Evolutionary conservation across 2,888 invertebrate genomes (phyloP).

Genomic region (Diabrotica balteata): DNA sequence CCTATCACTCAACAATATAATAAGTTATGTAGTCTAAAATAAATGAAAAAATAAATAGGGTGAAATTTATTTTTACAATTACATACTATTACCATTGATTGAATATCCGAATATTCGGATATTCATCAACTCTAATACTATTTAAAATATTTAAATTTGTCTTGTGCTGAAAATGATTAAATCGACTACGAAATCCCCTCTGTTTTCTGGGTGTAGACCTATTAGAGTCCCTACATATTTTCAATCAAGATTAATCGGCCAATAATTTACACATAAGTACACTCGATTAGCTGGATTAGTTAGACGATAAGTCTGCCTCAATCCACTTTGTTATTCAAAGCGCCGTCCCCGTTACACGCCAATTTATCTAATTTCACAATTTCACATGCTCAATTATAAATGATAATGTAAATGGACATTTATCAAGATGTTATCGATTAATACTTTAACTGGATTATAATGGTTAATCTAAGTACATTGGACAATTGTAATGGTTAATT

Average conservation of each 20-base stretch:
- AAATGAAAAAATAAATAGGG: no score
- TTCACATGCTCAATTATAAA: conserved; percentile 34
- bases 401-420: conserved; percentile 30
- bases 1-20: no score
- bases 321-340: conserved; percentile 37
- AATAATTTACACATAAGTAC: conserved; percentile 40
- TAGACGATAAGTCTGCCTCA: conserved; percentile 37
- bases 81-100: no score
- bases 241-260: conserved; percentile 40
- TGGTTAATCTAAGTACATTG: conserved; percentile 1
- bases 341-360: conserved; percentile 29
- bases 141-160: no score
- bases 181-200: not conserved
- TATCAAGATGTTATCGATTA: conserved; percentile 28
- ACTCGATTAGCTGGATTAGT: conserved; percentile 39
- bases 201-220: conserved; percentile 9
- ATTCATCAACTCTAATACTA: no score
- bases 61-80: no score
- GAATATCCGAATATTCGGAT: no score
- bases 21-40: no score
- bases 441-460: conserved; percentile 19
- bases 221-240: conserved; percentile 30
- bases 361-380: conserved; percentile 37
- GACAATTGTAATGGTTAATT: not conserved
- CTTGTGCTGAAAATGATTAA: no score